Percentiles rank a stretch among this genome's conserved stretches.
Evolutionary conservation across 2,797 vertebrate species (phyloP).

Genomic region (Sorex maritimensis): DNA sequence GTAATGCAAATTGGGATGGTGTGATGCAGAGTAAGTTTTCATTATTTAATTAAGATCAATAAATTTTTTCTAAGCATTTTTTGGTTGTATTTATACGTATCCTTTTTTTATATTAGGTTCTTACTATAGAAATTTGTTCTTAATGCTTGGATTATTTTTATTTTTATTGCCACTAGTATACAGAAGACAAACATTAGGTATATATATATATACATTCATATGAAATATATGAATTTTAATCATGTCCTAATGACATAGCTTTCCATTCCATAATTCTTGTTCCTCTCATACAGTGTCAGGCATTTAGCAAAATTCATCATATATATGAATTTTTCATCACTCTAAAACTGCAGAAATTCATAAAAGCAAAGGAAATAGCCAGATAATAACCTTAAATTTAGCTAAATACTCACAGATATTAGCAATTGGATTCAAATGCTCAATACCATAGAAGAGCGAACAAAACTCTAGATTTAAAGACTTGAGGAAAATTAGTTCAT

Average conservation of each 20-base stretch:
- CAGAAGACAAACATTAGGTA: not conserved
- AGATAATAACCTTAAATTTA: conserved; percentile 18
- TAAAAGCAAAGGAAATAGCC: not conserved
- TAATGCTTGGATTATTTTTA: not conserved
- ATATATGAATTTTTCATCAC: not conserved
- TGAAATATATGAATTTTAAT: not conserved
- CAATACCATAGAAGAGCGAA: not conserved
- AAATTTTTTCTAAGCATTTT: not conserved
- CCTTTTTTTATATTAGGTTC: not conserved
- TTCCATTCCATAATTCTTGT: not conserved
- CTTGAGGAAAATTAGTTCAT: not conserved
- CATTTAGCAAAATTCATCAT: not conserved
- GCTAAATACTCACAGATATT: not conserved
- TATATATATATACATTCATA: not conserved
- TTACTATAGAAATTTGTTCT: not conserved
- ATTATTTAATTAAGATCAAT: not conserved
- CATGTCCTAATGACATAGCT: not conserved
- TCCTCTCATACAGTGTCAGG: not conserved
- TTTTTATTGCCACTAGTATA: not conserved
- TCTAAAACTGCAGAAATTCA: not conserved
- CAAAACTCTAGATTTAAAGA: not conserved
- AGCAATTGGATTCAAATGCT: not conserved
- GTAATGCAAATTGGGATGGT: conserved; percentile 22
- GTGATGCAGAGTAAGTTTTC: not conserved
- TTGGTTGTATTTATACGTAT: not conserved